Base-by-base conservation (phyloP, 2,888 invertebrate genomes). In the Petrolisthes cinctipes region DNA sequence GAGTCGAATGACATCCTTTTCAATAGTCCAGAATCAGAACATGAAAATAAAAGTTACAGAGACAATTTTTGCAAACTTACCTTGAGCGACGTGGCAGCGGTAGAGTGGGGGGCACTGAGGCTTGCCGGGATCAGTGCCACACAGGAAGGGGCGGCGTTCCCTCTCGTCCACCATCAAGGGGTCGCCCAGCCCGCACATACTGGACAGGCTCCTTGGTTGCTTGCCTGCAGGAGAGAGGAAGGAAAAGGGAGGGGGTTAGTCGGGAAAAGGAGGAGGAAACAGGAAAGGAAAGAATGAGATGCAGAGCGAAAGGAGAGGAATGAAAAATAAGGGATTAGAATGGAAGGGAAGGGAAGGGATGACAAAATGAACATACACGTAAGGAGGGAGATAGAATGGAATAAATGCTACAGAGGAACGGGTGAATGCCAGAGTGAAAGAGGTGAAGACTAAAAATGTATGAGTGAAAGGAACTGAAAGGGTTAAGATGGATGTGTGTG, bases 21-120 rank as follows among this genome's bases (percentile, higher is more conserved):
- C n/a, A 14, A 17, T 11, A 66, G 7, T 17, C 7, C 11, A 71
- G 7, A 17, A 4, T 23, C 0, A 9, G n/a, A 9, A 7, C 14
- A 71, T n/a, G 6, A 6, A 7, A 6, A 71, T n/a, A 7, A 7
- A 9, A 14, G 20, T 6, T 23, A 71, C 4, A 7, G 6, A 71
- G 20, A 71, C 71, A 7, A 11, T 66, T 17, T 37, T n/a, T 1
- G 37, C 20, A 73, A 23, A 53, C 73, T 37, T n/a, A 66, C 78
- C 66, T 20, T 53, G 37, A 37, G 51, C 37, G 7, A 85, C 85
- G 68, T 96, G 94, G 92, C 97, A 97, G 92, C 95, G 95, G 93
- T 97, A 97, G 90, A 96, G 94, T 0, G 96, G 96, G 0, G 97
- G 97, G 92, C 97, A 97, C 91, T 95, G 95, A 0, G 97, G 97